phyloP scores from a whole-genome alignment of 2,888 invertebrate genomes.

The Melanargia galathea region DNA sequence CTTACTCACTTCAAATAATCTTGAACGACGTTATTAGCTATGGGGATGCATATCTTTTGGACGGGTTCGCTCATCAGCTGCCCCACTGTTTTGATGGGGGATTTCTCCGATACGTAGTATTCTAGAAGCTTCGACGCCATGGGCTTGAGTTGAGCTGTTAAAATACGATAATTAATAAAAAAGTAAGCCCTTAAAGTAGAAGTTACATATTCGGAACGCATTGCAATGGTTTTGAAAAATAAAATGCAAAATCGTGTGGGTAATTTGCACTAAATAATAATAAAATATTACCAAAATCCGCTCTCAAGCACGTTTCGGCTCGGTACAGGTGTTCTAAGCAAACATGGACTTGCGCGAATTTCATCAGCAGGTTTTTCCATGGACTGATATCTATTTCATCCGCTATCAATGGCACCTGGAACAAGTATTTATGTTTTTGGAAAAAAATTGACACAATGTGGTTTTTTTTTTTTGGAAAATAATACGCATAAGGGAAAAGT shows the following conservation, averaged over 20 bases:
- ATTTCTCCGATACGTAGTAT: constrained; percentile 70
- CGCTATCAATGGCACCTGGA: constrained; percentile 72
- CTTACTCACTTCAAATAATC: constrained; percentile 74
- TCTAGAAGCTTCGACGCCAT: constrained; percentile 67
- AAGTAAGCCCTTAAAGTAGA: too few relatives aligned
- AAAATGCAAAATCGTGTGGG: too few relatives aligned
- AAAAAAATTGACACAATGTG: neutral
- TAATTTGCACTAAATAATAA: neutral
- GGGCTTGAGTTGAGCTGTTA: constrained; percentile 71
- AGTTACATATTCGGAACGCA: too few relatives aligned
- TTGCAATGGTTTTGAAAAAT: too few relatives aligned
- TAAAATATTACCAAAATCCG: constrained; percentile 63
- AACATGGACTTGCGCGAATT: constrained; percentile 75
- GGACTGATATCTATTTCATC: constrained; percentile 78
- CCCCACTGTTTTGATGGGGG: constrained; percentile 71
- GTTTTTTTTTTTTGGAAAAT: too few relatives aligned
- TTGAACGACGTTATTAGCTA: constrained; percentile 71
- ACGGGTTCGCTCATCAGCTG: constrained; percentile 72
- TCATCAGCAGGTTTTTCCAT: constrained; percentile 74
- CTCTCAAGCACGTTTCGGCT: constrained; percentile 67
- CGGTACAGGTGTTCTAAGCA: constrained; percentile 74
- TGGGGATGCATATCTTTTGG: constrained; percentile 63
- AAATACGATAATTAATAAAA: constrained; percentile 9
- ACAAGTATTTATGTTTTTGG: constrained; percentile 32
- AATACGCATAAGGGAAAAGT: too few relatives aligned